These are phyloP conservation scores for Holotrichia oblita DNA, from an alignment of 1,140 invertebrate species.

Conservation along the genomic window DNA sequence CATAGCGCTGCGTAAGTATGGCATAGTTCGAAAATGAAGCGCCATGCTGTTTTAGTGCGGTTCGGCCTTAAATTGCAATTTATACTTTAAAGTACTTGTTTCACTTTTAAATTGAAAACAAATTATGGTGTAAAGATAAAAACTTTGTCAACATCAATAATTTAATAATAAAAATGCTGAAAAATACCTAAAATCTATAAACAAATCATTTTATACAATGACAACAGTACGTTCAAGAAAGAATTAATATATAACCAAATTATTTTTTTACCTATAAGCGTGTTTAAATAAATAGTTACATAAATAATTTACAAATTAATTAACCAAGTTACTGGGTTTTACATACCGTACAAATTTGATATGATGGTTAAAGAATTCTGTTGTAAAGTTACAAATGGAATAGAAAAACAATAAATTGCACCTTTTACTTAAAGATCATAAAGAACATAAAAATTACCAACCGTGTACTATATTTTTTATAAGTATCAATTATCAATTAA, in stretches of 20 bases:
- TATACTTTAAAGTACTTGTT: too few relatives aligned
- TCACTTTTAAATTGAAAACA: neutral
- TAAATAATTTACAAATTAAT: slow-evolving; percentile 6
- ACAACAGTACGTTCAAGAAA: neutral
- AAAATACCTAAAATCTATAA: slow-evolving; percentile 6
- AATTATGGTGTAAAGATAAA: neutral
- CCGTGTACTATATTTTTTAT: neutral
- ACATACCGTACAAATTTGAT: neutral
- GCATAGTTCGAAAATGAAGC: too few relatives aligned
- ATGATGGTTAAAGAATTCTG: neutral
- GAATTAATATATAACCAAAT: neutral
- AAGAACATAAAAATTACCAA: neutral
- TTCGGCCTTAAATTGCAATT: too few relatives aligned
- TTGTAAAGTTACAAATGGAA: neutral
- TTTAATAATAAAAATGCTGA: slow-evolving; percentile 15
- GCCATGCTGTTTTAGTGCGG: too few relatives aligned
- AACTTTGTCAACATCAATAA: neutral
- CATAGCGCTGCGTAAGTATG: too few relatives aligned
- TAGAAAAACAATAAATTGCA: slow-evolving; percentile 3
- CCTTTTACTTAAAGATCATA: neutral
- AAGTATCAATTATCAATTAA: neutral
- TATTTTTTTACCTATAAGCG: neutral
- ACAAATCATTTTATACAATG: neutral
- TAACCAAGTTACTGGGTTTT: neutral
- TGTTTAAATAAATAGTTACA: neutral